Percentiles rank a stretch among this genome's conserved stretches.
Conservation (phyloP, 2,113 vertebrate species). For the Empidonax alnorum region DNA sequence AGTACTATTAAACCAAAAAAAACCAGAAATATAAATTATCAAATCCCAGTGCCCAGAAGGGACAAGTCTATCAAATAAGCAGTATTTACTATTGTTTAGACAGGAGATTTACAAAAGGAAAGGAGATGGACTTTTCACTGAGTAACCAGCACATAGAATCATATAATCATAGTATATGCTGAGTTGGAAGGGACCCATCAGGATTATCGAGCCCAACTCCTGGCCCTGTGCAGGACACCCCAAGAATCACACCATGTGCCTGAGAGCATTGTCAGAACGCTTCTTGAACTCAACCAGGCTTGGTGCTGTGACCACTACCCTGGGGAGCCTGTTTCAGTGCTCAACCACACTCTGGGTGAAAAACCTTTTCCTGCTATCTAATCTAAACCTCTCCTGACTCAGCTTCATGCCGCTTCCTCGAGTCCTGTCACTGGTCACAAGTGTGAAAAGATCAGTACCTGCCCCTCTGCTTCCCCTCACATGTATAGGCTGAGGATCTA, state of each 20-base stretch:
- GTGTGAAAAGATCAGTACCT: background rate
- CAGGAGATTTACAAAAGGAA: slow-evolving; percentile 62
- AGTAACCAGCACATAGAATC: slow-evolving; percentile 58
- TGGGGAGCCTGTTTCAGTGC: background rate
- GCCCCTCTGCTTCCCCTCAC: background rate
- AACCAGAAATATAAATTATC: slow-evolving; percentile 76
- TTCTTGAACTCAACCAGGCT: background rate
- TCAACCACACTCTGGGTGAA: background rate
- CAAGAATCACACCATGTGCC: slow-evolving; percentile 7
- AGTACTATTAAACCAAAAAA: slow-evolving; percentile 83
- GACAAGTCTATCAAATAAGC: slow-evolving; percentile 75
- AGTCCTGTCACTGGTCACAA: background rate
- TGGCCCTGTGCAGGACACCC: background rate
- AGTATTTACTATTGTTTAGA: slow-evolving; percentile 79
- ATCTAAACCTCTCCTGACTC: background rate
- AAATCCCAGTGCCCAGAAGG: slow-evolving; percentile 77
- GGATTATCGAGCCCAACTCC: background rate
- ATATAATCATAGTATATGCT: background rate
- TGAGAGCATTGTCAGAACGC: background rate
- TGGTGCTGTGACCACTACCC: background rate
- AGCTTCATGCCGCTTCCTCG: background rate
- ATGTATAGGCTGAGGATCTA: slow-evolving; percentile 1
- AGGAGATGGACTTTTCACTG: slow-evolving; percentile 66
- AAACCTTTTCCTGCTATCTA: background rate
- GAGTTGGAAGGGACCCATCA: background rate